Conservation (phyloP, 2,797 vertebrate genomes). For the Avahi laniger region DNA sequence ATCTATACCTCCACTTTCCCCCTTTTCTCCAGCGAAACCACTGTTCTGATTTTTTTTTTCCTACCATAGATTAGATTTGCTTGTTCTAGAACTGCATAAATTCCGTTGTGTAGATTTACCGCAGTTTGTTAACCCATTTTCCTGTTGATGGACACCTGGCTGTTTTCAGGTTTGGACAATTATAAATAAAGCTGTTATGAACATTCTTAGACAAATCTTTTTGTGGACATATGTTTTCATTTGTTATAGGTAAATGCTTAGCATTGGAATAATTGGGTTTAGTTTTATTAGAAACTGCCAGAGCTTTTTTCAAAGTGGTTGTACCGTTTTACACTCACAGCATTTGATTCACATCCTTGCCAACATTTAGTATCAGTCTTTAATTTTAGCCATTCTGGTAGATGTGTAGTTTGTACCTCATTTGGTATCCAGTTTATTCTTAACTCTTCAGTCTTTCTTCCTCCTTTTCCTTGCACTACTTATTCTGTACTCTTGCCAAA, state of each 20-base stretch:
- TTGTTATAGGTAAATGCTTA: neutral
- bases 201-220: neutral
- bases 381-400: neutral
- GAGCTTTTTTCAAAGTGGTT: neutral
- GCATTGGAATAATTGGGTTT: neutral
- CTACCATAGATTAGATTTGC: neutral
- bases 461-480: neutral
- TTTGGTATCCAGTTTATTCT: neutral
- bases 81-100: neutral
- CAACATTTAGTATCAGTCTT: slow-evolving; percentile 26
- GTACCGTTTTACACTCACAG: slow-evolving; percentile 3
- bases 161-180: slow-evolving; percentile 24
- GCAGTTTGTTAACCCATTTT: slow-evolving; percentile 31
- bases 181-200: neutral
- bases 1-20: neutral
- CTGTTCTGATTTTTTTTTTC: neutral
- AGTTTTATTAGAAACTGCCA: slow-evolving; percentile 25
- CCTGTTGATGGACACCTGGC: neutral
- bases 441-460: neutral
- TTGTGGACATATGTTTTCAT: slow-evolving; percentile 1
- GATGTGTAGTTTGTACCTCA: neutral
- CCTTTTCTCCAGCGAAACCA: neutral
- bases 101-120: slow-evolving; percentile 14
- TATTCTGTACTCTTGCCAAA: neutral
- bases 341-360: neutral